Conservation (phyloP, 2,888 invertebrate species). For the Orchesellides sinensis region DNA sequence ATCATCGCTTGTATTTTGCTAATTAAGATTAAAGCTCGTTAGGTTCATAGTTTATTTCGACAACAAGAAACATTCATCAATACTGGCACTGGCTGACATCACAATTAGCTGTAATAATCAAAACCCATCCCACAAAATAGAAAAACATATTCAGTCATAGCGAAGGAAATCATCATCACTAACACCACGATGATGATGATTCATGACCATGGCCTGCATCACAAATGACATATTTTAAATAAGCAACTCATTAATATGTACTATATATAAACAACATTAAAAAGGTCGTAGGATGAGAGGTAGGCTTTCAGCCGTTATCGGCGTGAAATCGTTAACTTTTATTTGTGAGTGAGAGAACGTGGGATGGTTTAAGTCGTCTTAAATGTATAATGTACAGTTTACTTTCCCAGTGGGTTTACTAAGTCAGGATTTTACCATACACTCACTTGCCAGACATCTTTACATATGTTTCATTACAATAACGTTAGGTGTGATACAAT, state of each 20-base stretch:
- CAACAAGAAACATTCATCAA: too few relatives aligned
- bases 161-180: slow-evolving; percentile 21
- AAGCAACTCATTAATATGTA: slow-evolving; percentile 47
- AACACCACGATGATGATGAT: slow-evolving; percentile 27
- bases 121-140: slow-evolving; percentile 18
- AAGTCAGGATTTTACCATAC: not conserved
- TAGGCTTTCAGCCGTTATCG: not conserved
- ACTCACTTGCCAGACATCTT: too few relatives aligned
- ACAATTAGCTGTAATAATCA: too few relatives aligned
- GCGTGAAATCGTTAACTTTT: too few relatives aligned
- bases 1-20: too few relatives aligned
- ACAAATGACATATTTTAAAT: slow-evolving; percentile 48
- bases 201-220: slow-evolving; percentile 53
- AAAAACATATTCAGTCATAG: not conserved
- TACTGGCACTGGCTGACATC: too few relatives aligned
- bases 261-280: not conserved
- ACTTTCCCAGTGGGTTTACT: slow-evolving; percentile 26
- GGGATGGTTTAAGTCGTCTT: not conserved
- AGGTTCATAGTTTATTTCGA: too few relatives aligned
- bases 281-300: not conserved
- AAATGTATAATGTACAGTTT: slow-evolving; percentile 22
- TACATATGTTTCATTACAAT: too few relatives aligned
- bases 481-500: too few relatives aligned
- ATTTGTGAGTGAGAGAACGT: too few relatives aligned
- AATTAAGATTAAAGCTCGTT: too few relatives aligned